Conservation (phyloP, 2,113 vertebrate genomes). For the Dicentrarchus labrax region DNA sequence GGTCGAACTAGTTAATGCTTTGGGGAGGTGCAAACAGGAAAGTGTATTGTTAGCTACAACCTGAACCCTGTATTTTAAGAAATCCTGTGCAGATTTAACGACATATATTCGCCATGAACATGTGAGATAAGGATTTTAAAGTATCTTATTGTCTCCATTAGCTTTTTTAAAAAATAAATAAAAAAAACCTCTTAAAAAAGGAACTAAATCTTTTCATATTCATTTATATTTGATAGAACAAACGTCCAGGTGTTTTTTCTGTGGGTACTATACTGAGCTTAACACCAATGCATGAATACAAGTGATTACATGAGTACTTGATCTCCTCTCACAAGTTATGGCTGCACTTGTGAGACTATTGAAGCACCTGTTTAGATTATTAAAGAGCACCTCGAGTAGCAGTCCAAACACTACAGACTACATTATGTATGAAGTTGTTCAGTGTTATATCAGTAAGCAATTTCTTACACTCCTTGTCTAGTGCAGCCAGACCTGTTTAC, state of each 20-base stretch:
- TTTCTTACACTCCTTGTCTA: not conserved
- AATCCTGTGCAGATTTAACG: not conserved
- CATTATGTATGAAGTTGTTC: not conserved
- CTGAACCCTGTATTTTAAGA: not conserved
- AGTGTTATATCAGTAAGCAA: not conserved
- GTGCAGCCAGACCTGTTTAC: not conserved
- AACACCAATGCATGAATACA: not conserved
- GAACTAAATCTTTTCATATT: no score
- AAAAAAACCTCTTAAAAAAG: no score
- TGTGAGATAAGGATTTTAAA: no score
- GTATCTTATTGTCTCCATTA: no score
- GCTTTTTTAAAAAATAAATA: no score
- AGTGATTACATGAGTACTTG: slow-evolving; percentile 14
- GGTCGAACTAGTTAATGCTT: no score
- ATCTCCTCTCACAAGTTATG: not conserved
- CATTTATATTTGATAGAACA: no score
- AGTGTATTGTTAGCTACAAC: not conserved
- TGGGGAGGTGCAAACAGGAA: not conserved
- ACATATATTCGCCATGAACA: not conserved
- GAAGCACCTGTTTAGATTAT: slow-evolving; percentile 6
- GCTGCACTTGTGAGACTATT: not conserved
- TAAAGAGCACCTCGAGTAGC: slow-evolving; percentile 8
- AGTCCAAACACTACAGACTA: not conserved
- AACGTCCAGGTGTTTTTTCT: no score
- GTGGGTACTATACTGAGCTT: not conserved